Evolutionary conservation across 2,113 vertebrate genomes (phyloP).

Genomic region (Tor tambroides): DNA sequence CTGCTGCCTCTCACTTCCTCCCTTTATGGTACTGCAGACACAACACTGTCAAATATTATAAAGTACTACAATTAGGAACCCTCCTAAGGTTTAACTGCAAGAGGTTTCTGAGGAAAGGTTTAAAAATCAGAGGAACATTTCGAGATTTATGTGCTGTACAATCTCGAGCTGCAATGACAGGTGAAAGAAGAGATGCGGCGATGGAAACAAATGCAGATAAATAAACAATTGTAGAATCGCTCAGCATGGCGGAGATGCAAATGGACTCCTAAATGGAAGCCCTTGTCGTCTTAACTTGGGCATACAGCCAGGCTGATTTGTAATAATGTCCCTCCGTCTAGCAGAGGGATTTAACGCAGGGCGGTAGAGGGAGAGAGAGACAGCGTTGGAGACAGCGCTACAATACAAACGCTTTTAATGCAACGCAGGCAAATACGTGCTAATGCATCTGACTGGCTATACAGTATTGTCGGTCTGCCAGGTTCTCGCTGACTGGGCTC

Average conservation of each 20-base stretch:
- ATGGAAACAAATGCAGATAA: conserved; percentile 41
- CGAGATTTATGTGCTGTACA: not conserved
- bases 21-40: not conserved
- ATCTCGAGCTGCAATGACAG: conserved; percentile 31
- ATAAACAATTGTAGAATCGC: conserved; percentile 43
- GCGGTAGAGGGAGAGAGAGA: conserved; percentile 29
- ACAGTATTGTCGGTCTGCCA: conserved; percentile 34
- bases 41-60: conserved; percentile 28
- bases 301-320: conserved; percentile 66
- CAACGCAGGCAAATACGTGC: conserved; percentile 40
- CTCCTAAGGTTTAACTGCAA: not conserved
- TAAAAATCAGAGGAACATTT: too few relatives aligned
- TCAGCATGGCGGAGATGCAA: conserved; percentile 60
- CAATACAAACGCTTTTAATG: conserved; percentile 44
- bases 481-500: conserved; percentile 24
- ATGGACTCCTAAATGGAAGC: conserved; percentile 56
- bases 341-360: conserved; percentile 58
- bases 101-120: not conserved
- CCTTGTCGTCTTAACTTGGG: conserved; percentile 62
- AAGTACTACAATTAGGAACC: conserved; percentile 17
- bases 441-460: conserved; percentile 48
- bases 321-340: conserved; percentile 66
- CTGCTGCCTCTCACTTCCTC: conserved; percentile 24
- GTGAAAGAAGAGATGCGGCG: conserved; percentile 2
- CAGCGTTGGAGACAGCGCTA: conserved; percentile 25